These are phyloP conservation scores for Micrasema longulum DNA, from an alignment of 1,140 invertebrate genomes.

Conservation along the genomic window DNA sequence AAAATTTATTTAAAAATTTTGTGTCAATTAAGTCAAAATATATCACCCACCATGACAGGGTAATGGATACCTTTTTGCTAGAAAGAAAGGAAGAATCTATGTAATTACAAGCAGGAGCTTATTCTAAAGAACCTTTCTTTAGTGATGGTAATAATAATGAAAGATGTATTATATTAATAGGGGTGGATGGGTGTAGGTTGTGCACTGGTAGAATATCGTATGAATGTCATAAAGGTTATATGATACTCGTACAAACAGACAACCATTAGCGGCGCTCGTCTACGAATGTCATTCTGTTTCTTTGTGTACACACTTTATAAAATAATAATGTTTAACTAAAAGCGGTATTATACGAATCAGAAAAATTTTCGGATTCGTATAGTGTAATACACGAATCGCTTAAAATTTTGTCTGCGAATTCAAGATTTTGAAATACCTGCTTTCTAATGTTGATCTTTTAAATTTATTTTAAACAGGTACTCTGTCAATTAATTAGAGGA, in stretches of 20 bases:
- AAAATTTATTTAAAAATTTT: conserved; percentile 20
- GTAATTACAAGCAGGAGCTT: conserved; percentile 45
- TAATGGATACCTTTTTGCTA: conserved; percentile 46
- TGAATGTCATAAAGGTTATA: conserved; percentile 50
- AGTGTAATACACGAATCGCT: too few relatives aligned
- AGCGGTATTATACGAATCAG: too few relatives aligned
- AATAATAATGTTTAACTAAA: too few relatives aligned
- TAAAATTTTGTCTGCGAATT: too few relatives aligned
- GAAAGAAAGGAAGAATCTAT: conserved; percentile 41
- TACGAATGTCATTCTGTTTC: conserved; percentile 50
- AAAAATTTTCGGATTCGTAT: too few relatives aligned
- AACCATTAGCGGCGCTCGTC: conserved; percentile 50
- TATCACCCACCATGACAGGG: conserved; percentile 23
- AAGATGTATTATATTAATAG: conserved; percentile 30
- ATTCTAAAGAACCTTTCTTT: conserved; percentile 44
- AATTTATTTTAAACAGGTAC: too few relatives aligned
- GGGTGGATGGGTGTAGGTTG: conserved; percentile 4
- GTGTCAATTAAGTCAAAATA: conserved; percentile 23
- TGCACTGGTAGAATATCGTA: conserved; percentile 14
- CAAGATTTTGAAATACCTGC: too few relatives aligned
- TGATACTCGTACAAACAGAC: conserved; percentile 53
- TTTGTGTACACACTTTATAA: too few relatives aligned
- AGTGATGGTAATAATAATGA: conserved; percentile 13
- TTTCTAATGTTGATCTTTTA: too few relatives aligned
- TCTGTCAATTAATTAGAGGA: too few relatives aligned